Evolutionary conservation across 2,888 invertebrate genomes (phyloP), one percentile per base, ranked within the genome.

Genomic region (Plagodis dolabraria): DNA sequence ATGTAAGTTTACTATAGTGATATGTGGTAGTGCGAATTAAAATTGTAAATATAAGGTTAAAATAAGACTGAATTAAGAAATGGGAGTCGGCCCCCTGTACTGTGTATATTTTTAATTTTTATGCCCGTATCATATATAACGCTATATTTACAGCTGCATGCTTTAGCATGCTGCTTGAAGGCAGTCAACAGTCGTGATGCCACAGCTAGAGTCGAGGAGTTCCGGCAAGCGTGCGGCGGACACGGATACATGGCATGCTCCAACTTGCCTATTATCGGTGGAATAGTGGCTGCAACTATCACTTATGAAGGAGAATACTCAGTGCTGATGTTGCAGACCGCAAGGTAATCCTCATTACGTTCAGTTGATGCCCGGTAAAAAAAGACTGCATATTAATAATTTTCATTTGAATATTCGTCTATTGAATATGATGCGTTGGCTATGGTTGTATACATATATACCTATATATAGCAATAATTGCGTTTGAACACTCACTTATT

Each of bases 281-380:
- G 96, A 10, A 90, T 96, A 68, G 94, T 95, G 11, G 96, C 97
- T 0, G 98, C 98, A 6, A 95, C 96, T 52, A 96, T 96, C 80
- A 99, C 98, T 0, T 98, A 98, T 72, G 99, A 99, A 86, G 99
- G 99, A 8, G 99, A 99, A 88, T 98, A 98, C 82, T 98, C 98
- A 0, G 98, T 99, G 2, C 93, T 99, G 78, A 92, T 96, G 64
- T 89, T 99, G 42, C 99, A 99, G 90, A 97, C 97, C 4, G 98
- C 98, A 0, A 94, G 96, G 93, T 93, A 70, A 33, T 7, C 40
- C 10, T 10, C 9, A 40, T 10, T 33, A 44, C 22, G 7, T 6
- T 22, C 22, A 22, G 11, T 61, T 86, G 40, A 22, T 22, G 22
- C 1, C 22, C 22, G 22, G 22, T 22, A 4, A 22, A 22, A 22